Evolutionary conservation across 2,113 vertebrate genomes (phyloP).

Genomic region (Loxodonta africana): DNA sequence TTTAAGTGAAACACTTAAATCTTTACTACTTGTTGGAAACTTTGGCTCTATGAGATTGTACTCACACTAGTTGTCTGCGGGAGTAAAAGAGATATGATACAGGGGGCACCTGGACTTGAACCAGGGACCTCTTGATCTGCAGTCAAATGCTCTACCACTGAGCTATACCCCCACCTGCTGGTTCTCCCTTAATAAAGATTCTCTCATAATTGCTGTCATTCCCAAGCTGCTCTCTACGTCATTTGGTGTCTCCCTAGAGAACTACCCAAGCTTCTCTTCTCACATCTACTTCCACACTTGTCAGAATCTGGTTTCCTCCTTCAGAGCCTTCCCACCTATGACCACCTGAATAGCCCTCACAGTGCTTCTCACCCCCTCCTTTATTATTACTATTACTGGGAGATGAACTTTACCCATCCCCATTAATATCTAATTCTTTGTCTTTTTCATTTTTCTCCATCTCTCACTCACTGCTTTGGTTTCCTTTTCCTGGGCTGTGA

Average conservation of each 20-base stretch:
- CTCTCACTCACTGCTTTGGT: neutral
- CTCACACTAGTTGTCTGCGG: neutral
- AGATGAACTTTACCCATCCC: neutral
- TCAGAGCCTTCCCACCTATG: neutral
- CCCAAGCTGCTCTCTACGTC: neutral
- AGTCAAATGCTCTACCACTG: constrained; percentile 24
- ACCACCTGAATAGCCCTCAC: neutral
- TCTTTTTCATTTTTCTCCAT: neutral
- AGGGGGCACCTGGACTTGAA: constrained; percentile 57
- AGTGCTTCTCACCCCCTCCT: no score
- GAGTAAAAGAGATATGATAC: accelerated
- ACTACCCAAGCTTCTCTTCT: neutral
- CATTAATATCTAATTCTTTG: neutral
- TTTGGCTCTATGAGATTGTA: neutral
- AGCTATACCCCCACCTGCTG: no score
- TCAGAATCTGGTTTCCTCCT: neutral
- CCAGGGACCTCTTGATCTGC: constrained; percentile 33
- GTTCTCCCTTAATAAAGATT: neutral
- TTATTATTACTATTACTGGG: neutral
- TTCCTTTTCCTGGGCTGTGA: neutral
- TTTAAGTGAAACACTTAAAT: neutral
- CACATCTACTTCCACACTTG: neutral
- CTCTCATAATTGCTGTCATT: neutral
- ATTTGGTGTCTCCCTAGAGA: no score
- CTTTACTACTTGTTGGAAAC: neutral